A percentile compares a stretch with the other conserved stretches of the same genome.
These are phyloP conservation scores for Drosophila lutescens DNA, from an alignment of 2,888 invertebrate genomes.

Conservation along the genomic window DNA sequence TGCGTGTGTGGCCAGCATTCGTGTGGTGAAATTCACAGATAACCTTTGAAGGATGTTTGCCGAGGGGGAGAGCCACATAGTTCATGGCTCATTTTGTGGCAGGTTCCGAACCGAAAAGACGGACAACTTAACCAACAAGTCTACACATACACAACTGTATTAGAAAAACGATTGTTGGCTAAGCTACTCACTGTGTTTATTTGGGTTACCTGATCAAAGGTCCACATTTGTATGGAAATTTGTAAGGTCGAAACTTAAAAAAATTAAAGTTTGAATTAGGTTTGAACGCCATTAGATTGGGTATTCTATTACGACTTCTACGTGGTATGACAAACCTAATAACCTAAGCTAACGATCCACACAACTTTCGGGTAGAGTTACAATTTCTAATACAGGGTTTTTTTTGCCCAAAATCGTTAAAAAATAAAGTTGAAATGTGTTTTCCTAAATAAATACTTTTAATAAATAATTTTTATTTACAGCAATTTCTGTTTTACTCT, in stretches of 20 bases:
- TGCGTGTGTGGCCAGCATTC: constrained; percentile 2
- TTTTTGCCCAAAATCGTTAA: no score
- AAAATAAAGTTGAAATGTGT: no score
- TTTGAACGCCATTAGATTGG: no score
- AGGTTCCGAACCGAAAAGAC: constrained; percentile 6
- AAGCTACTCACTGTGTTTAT: background rate
- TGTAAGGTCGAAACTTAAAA: no score
- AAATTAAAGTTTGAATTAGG: no score
- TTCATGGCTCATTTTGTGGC: constrained; percentile 24
- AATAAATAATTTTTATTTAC: background rate
- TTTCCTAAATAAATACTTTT: no score
- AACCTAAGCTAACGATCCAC: no score
- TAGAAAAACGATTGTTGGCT: background rate
- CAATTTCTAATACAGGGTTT: no score
- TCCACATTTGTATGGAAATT: no score
- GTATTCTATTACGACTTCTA: no score
- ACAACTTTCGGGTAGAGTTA: no score
- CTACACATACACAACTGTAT: background rate
- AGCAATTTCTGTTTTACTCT: background rate
- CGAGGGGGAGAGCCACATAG: constrained; percentile 11
- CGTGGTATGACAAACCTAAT: no score
- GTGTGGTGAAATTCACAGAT: constrained; percentile 28
- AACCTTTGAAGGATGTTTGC: constrained; percentile 24
- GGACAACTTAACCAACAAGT: constrained; percentile 18
- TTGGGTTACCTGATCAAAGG: background rate